Base-by-base conservation (phyloP, 2,888 invertebrate species). In the Melinaea marsaeus region DNA sequence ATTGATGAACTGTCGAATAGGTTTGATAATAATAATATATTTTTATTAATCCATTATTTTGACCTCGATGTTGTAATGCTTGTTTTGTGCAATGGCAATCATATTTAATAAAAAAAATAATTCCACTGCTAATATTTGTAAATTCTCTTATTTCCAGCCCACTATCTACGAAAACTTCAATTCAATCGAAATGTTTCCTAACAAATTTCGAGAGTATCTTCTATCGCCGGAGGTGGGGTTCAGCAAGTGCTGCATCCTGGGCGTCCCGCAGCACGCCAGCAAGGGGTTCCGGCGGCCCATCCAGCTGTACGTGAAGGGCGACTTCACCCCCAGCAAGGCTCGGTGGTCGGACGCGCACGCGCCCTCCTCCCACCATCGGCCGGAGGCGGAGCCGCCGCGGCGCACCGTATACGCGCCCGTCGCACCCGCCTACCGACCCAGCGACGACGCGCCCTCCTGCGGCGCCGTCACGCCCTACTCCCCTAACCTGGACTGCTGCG, bases 131-230 rank as follows among this genome's bases (percentile, higher is more conserved):
- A 22, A 22, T 22, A 22, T 22, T 22, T 22, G 22, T 22, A 22
- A 13, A 46, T 32, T 62, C 62, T 60, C 57, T 62, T 61, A 65
- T 70, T 54, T 93, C 34, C 91, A 97, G 97, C 95, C 95, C 76
- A 94, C 94, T 11, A 97, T 97, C 70, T 96, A 94, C 81, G 94
- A 95, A 75, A 97, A 96, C 82, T 98, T 95, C 90, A 94, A 95
- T 75, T 92, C 92, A 60, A 97, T 98, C 72, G 94, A 96, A 80
- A 93, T 99, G 79, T 95, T 95, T 74, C 99, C 99, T 6, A 95
- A 97, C 74, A 95, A 96, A 79, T 99, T 99, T 84, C 95, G 96
- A 59, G 97, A 98, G 78, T 99, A 96, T 86, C 92, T 99, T 47
- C 91, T 99, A 3, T 95, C 96, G 33, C 92, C 95, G 0, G 97